Conservation (phyloP, 2,888 invertebrate species). For the Nemurella pictetii region DNA sequence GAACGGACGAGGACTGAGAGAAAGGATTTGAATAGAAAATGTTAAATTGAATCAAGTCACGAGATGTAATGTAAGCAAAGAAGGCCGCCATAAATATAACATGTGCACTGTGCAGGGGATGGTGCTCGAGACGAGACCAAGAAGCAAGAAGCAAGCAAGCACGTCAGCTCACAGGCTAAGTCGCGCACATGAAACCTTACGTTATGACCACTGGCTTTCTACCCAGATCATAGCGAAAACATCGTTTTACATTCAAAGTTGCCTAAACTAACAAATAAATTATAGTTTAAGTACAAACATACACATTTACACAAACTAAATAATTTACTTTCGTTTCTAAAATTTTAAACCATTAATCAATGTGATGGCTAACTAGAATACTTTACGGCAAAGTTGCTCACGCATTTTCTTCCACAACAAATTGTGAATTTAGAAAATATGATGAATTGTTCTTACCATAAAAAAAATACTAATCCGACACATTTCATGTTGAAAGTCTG, state of each 20-base stretch:
- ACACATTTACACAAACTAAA: too few relatives aligned
- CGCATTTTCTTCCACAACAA: neutral
- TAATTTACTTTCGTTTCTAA: neutral
- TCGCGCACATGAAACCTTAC: too few relatives aligned
- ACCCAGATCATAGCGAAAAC: too few relatives aligned
- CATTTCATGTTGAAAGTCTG: neutral
- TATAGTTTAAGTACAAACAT: too few relatives aligned
- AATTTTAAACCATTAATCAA: neutral
- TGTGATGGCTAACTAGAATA: neutral
- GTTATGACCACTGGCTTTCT: too few relatives aligned
- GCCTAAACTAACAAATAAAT: neutral
- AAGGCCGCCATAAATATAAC: neutral
- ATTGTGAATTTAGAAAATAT: neutral
- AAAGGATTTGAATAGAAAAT: constrained; percentile 1
- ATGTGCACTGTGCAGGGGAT: neutral
- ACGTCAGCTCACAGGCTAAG: too few relatives aligned
- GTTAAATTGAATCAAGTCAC: constrained; percentile 18
- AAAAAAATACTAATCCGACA: neutral
- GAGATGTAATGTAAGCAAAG: neutral
- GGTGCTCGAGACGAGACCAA: too few relatives aligned
- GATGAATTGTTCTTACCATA: neutral
- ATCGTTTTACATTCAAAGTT: neutral
- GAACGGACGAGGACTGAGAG: neutral
- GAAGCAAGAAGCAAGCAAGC: too few relatives aligned
- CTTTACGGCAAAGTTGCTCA: neutral